A percentile compares a stretch with the other conserved stretches of the same genome.
Conservation (phyloP, 2,113 vertebrate species). For the Rhinogobius similis region DNA sequence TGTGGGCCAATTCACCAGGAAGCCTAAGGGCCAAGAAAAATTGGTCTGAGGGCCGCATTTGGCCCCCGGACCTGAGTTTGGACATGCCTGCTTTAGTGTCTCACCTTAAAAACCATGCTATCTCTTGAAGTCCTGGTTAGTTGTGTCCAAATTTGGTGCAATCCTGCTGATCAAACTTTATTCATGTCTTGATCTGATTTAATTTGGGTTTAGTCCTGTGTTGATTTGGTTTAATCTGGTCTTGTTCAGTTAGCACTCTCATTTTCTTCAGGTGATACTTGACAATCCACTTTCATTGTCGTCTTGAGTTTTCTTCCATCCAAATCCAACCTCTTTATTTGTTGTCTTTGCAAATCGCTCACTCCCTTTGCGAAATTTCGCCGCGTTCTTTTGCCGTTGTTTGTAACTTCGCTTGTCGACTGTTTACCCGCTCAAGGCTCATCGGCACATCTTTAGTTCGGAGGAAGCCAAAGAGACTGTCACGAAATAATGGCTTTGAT, state of each 20-base stretch:
- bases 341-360: not conserved
- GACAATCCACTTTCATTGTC: not conserved
- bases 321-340: not conserved
- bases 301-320: not conserved
- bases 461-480: constrained; percentile 20
- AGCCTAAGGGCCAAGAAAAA: too few species aligned
- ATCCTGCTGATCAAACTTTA: too few species aligned
- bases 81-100: too few species aligned
- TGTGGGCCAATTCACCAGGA: too few species aligned
- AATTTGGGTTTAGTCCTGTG: too few species aligned
- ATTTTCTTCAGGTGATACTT: not conserved
- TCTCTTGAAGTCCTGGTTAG: not conserved
- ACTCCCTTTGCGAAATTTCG: constrained; percentile 45
- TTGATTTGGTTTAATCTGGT: too few species aligned
- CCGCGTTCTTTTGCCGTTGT: constrained; percentile 45
- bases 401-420: constrained; percentile 40
- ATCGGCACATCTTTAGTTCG: constrained; percentile 30
- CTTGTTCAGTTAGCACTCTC: too few species aligned
- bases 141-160: not conserved
- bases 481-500: constrained; percentile 26
- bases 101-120: too few species aligned
- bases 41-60: too few species aligned
- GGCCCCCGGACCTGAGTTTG: too few species aligned
- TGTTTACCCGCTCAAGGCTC: constrained; percentile 15
- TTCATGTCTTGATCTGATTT: too few species aligned